These are phyloP conservation scores for Halictus quadricinctus DNA, from an alignment of 2,888 invertebrate species.

Conservation along the genomic window DNA sequence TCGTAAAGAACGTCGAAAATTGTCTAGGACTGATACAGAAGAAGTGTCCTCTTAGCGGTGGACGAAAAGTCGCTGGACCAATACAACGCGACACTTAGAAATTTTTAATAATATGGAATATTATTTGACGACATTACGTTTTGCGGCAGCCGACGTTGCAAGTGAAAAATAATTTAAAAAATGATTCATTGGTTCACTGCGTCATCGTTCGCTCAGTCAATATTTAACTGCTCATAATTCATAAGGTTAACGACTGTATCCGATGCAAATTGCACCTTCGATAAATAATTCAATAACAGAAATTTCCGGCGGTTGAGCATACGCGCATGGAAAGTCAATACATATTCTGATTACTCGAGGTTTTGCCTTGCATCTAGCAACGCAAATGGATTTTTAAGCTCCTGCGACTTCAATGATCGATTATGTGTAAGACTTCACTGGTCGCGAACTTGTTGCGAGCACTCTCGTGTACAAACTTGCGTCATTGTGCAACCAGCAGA, in stretches of 20 bases:
- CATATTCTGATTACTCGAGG: slow-evolving; percentile 32
- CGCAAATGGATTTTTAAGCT: not conserved
- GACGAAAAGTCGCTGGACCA: too few species aligned
- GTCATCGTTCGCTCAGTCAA: not conserved
- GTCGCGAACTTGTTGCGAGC: not conserved
- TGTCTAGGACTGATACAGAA: too few species aligned
- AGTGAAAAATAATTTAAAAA: too few species aligned
- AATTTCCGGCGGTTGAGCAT: slow-evolving; percentile 21
- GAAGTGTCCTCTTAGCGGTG: too few species aligned
- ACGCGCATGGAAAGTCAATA: slow-evolving; percentile 38
- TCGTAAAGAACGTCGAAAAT: too few species aligned
- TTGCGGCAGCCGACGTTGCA: too few species aligned
- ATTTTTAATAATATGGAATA: too few species aligned
- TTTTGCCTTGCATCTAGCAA: not conserved
- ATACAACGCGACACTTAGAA: too few species aligned
- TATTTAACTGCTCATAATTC: not conserved
- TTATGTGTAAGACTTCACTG: not conserved
- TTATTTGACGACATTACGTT: too few species aligned
- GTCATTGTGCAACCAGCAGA: not conserved
- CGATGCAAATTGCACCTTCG: not conserved
- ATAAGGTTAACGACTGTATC: not conserved
- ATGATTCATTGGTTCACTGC: not conserved
- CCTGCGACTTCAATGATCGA: not conserved
- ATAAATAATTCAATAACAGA: slow-evolving; percentile 22
- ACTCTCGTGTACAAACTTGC: not conserved